Evolutionary conservation across 64 coral and sea anemone species (phyloP).

Genomic region (Hydrozoanthus tunicans): DNA sequence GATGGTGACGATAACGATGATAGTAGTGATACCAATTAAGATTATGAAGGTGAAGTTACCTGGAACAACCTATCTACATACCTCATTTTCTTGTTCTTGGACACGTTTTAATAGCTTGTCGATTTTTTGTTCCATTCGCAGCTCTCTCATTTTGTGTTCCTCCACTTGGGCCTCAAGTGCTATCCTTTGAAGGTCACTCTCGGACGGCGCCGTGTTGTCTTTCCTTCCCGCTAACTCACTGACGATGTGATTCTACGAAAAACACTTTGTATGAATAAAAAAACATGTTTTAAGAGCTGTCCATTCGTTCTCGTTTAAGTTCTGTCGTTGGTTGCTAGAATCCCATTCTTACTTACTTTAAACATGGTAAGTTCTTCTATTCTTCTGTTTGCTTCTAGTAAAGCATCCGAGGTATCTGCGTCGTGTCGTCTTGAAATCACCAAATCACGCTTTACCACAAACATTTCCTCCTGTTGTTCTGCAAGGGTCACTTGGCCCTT

Average conservation of each 20-base stretch:
- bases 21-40: background rate
- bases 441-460: conserved; percentile 74
- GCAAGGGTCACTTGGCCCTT: conserved; percentile 97
- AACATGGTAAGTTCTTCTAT: conserved; percentile 84
- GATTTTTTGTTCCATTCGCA: conserved; percentile 67
- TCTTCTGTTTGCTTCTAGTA: conserved; percentile 81
- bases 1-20: too few relatives aligned
- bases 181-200: conserved; percentile 76
- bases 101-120: conserved; percentile 68
- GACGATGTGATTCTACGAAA: conserved; percentile 76
- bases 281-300: too few relatives aligned
- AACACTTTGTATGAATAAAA: background rate
- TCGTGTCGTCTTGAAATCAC: conserved; percentile 65
- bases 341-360: background rate
- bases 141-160: conserved; percentile 66
- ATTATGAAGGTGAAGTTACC: background rate
- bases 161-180: conserved; percentile 81
- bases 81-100: conserved; percentile 82
- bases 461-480: conserved; percentile 97
- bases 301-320: too few relatives aligned
- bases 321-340: too few relatives aligned
- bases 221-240: conserved; percentile 73
- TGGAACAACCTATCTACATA: background rate
- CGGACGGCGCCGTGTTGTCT: conserved; percentile 56
- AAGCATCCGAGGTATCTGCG: conserved; percentile 65